A percentile compares a stretch with the other conserved stretches of the same genome.
phyloP scores from a whole-genome alignment of 2,113 vertebrate species.

The Formicarius rufipectus region DNA sequence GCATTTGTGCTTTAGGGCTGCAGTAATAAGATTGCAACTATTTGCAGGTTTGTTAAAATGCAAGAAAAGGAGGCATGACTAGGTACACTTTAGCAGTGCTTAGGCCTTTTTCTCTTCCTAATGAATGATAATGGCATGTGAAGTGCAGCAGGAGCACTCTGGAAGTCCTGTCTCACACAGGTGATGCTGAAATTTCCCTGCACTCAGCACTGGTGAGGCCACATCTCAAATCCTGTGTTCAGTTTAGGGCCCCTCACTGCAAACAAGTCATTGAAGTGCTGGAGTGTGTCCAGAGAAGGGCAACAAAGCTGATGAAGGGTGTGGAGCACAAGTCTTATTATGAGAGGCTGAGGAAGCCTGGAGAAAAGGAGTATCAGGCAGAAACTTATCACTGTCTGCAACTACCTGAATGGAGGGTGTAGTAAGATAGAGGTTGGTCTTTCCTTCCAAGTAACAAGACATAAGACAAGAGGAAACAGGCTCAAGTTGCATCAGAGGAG shows the following conservation, averaged over 20 bases:
- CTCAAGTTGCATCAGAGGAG: background rate
- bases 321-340: background rate
- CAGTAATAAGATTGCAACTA: background rate
- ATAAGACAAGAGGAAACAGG: background rate
- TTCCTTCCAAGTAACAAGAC: background rate
- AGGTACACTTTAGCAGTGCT: background rate
- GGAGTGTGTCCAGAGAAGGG: background rate
- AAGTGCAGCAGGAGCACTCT: background rate
- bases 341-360: background rate
- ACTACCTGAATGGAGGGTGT: background rate
- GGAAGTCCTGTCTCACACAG: background rate
- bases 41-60: background rate
- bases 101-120: background rate
- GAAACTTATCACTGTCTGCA: background rate
- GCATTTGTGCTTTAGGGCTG: background rate
- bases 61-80: background rate
- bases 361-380: background rate
- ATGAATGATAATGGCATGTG: background rate
- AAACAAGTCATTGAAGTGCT: background rate
- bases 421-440: background rate
- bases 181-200: background rate
- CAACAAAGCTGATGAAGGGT: background rate
- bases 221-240: background rate
- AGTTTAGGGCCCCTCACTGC: background rate
- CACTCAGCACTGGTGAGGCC: background rate